These are phyloP conservation scores for Argyresthia goedartella DNA, from an alignment of 2,888 invertebrate species.

Conservation along the genomic window DNA sequence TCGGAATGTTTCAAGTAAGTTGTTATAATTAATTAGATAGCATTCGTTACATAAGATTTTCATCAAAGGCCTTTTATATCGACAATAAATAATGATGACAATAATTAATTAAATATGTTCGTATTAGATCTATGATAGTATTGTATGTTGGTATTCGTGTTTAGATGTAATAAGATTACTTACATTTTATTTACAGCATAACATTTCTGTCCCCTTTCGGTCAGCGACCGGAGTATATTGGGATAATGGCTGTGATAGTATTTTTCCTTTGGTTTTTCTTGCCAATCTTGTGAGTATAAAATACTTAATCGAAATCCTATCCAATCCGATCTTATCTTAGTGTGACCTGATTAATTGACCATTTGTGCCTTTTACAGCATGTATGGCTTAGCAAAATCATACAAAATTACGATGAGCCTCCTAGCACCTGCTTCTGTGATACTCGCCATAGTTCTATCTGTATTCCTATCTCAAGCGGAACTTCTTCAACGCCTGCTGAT, in stretches of 20 bases:
- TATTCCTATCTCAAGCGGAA: constrained; percentile 41
- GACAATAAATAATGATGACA: neutral
- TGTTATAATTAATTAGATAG: neutral
- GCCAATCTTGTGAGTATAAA: constrained; percentile 70
- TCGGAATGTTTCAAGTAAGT: constrained; percentile 63
- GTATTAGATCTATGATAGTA: too few relatives aligned
- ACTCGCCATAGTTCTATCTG: constrained; percentile 39
- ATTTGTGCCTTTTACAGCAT: constrained; percentile 38
- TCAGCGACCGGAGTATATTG: constrained; percentile 74
- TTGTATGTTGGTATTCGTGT: too few relatives aligned
- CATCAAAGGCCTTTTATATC: neutral
- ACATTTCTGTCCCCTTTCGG: constrained; percentile 73
- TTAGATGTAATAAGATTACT: neutral
- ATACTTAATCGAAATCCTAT: neutral
- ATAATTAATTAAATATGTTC: neutral
- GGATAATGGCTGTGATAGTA: constrained; percentile 73
- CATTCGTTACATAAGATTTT: neutral
- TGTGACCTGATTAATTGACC: neutral
- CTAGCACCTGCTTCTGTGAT: constrained; percentile 41
- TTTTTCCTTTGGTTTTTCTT: constrained; percentile 75
- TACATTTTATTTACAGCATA: constrained; percentile 41
- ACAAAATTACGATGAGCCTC: constrained; percentile 48
- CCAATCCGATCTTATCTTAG: neutral
- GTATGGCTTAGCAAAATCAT: constrained; percentile 61
- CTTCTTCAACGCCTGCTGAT: constrained; percentile 39